Base-by-base conservation (phyloP, 2,888 invertebrate species). In the Papilio gigon region DNA sequence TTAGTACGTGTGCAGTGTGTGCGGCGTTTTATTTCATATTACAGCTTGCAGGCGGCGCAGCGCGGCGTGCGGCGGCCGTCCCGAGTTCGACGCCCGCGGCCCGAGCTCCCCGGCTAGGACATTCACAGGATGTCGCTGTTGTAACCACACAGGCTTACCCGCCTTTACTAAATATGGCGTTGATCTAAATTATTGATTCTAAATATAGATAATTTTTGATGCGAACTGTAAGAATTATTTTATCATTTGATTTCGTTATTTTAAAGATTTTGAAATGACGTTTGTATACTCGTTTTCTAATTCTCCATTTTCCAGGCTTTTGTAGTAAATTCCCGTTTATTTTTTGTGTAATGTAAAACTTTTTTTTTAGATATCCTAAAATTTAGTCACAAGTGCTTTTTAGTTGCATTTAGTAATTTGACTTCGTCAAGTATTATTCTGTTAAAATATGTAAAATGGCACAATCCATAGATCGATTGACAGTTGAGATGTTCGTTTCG, bases 11-110 rank as follows among this genome's bases (percentile, higher is more conserved):
- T 14, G 72, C 71, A 73, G 70, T 60, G 61, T 60, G 50, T 58
- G 76, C 70, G 72, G 72, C 67, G 74, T 74, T 71, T 72, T 71
- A 61, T 65, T 53, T 69, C n/a, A 30, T 65, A 40, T 61, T 65
- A 69, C 65, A 42, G 61, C 56, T 56, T 11, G 65, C 73, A 72
- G 76, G 73, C 76, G 47, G 44, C n/a, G n/a, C 44, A 20, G 17
- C n/a, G 44, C 44, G 3, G 44, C 73, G 77, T 67, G 75, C 67
- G 75, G 70, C 71, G 74, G 73, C 74, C 71, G 79, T 80, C 84
- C 77, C 74, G 88, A 81, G 90, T 89, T 90, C 90, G 90, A 86
- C 75, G 90, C 73, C 90, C 90, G 82, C 76, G 71, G 75, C 75
- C 79, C 12, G 78, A 79, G 73, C 73, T 77, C 76, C 74, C 77